Conservation (phyloP, 2,888 invertebrate genomes). For the Hyppa rectilinea region DNA sequence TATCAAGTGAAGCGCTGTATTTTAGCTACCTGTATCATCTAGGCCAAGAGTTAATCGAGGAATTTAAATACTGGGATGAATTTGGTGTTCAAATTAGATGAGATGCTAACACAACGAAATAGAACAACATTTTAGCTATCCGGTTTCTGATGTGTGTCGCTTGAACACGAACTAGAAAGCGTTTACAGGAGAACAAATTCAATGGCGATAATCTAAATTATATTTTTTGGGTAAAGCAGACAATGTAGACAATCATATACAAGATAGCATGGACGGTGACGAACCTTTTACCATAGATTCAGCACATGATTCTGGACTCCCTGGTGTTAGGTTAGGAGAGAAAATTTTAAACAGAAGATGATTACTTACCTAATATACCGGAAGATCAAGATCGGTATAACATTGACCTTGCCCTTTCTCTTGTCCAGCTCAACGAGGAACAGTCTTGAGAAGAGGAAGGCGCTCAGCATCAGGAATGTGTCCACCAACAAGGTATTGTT, state of each 20-base stretch:
- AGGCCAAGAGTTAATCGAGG: background rate
- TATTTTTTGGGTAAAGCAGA: background rate
- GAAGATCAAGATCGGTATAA: constrained; percentile 91
- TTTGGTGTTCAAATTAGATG: background rate
- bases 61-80: background rate
- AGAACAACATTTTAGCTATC: background rate
- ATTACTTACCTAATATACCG: constrained; percentile 92
- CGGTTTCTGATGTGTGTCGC: background rate
- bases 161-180: background rate
- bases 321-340: too few species aligned
- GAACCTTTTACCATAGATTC: too few species aligned
- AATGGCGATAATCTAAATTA: background rate
- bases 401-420: constrained; percentile 91
- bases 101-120: background rate
- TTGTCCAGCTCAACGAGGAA: constrained; percentile 92
- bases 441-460: constrained; percentile 93
- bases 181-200: background rate
- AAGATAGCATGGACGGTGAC: too few species aligned
- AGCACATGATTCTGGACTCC: too few species aligned
- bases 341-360: background rate
- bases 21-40: background rate
- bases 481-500: constrained; percentile 94
- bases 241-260: background rate
- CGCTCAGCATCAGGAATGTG: constrained; percentile 93
- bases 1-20: background rate